Evolutionary conservation across 2,888 invertebrate species (phyloP).

Genomic region (Erebia palarica): DNA sequence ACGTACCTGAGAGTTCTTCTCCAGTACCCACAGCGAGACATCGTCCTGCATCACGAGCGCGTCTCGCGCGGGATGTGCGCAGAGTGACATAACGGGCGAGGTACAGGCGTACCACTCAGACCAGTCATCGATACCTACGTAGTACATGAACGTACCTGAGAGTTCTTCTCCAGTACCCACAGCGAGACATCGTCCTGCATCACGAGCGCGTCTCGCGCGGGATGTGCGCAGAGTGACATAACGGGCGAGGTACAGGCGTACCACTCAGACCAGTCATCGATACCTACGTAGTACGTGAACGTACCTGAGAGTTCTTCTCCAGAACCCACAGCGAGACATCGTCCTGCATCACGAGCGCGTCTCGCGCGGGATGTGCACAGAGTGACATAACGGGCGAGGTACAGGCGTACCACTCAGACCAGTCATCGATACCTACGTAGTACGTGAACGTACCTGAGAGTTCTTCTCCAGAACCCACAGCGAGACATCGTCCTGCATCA

Average conservation of each 20-base stretch:
- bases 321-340: conserved; percentile 85
- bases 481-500: conserved; percentile 88
- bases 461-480: conserved; percentile 78
- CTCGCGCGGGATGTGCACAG: conserved; percentile 82
- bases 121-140: too few species aligned
- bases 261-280: too few species aligned
- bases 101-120: conserved; percentile 81
- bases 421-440: too few species aligned
- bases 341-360: conserved; percentile 88
- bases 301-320: conserved; percentile 53
- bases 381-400: conserved; percentile 74
- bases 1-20: conserved; percentile 51
- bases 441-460: conserved; percentile 41
- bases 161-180: conserved; percentile 68
- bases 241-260: conserved; percentile 62
- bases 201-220: conserved; percentile 84
- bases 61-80: conserved; percentile 83
- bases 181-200: conserved; percentile 88
- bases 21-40: conserved; percentile 82
- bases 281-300: too few species aligned
- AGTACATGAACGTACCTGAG: conserved; percentile 40
- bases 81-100: conserved; percentile 73
- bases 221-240: conserved; percentile 84
- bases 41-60: conserved; percentile 89
- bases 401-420: conserved; percentile 81